Percentiles rank a stretch among this genome's conserved stretches.
Conservation (phyloP, 2,888 invertebrate genomes). For the Epirrhoe tristata region DNA sequence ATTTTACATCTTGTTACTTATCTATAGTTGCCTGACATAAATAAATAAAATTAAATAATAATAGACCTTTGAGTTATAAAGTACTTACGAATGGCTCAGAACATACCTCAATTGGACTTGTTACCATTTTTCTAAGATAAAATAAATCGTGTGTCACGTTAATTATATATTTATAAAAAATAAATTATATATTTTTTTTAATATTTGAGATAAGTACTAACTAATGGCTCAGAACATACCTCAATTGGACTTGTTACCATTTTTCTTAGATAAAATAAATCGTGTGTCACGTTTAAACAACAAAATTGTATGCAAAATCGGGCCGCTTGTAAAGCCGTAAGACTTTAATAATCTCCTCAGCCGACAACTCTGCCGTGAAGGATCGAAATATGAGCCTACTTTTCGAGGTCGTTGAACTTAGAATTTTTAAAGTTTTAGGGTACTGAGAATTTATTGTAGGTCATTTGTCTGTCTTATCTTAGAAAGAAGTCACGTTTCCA, state of each 20-base stretch:
- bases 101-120: not conserved
- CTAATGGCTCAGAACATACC: too few species aligned
- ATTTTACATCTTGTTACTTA: too few species aligned
- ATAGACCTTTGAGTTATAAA: too few species aligned
- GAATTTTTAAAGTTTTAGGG: slow-evolving; percentile 3
- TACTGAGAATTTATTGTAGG: slow-evolving; percentile 24
- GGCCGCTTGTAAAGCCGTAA: slow-evolving; percentile 11
- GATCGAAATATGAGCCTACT: slow-evolving; percentile 31
- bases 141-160: slow-evolving; percentile 4
- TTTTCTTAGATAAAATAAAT: slow-evolving; percentile 2
- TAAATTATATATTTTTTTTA: too few species aligned
- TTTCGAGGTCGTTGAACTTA: slow-evolving; percentile 24
- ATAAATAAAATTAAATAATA: too few species aligned
- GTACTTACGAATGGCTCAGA: too few species aligned
- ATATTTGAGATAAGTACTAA: too few species aligned
- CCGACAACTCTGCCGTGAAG: slow-evolving; percentile 17
- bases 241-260: not conserved
- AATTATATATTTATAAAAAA: too few species aligned
- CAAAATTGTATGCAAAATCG: slow-evolving; percentile 7
- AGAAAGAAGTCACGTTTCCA: slow-evolving; percentile 34
- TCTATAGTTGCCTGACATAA: too few species aligned
- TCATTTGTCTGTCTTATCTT: slow-evolving; percentile 28
- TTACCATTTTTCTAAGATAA: slow-evolving; percentile 1
- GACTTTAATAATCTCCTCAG: slow-evolving; percentile 26
- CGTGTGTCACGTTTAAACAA: slow-evolving; percentile 3